These are phyloP conservation scores for Cheilosia impressa DNA, from an alignment of 2,888 invertebrate genomes.

Conservation along the genomic window DNA sequence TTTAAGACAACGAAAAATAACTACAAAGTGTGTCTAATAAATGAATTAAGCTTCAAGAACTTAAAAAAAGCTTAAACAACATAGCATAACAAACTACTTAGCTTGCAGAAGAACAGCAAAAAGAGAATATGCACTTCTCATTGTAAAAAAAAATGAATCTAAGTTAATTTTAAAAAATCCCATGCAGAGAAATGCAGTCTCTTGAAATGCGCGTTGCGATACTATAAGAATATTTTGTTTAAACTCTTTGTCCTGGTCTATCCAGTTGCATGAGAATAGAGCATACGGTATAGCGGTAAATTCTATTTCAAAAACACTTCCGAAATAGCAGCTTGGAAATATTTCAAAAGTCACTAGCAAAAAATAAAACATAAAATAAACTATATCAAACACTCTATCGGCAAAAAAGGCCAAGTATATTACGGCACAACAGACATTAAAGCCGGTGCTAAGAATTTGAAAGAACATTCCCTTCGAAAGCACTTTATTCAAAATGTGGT, in stretches of 20 bases:
- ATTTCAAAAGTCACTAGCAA: slow-evolving; percentile 75
- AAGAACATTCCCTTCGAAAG: slow-evolving; percentile 75
- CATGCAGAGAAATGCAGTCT: slow-evolving; percentile 31
- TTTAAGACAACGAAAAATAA: too few relatives aligned
- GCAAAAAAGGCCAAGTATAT: slow-evolving; percentile 74
- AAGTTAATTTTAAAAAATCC: slow-evolving; percentile 60
- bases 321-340: slow-evolving; percentile 61
- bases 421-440: slow-evolving; percentile 75
- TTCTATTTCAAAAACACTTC: slow-evolving; percentile 34
- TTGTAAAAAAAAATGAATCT: slow-evolving; percentile 55
- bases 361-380: slow-evolving; percentile 69
- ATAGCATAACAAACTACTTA: background rate
- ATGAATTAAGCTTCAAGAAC: too few relatives aligned
- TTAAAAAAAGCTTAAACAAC: too few relatives aligned
- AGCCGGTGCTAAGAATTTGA: slow-evolving; percentile 76
- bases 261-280: slow-evolving; percentile 59
- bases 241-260: slow-evolving; percentile 36
- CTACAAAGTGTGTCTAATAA: too few relatives aligned
- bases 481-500: slow-evolving; percentile 52
- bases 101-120: slow-evolving; percentile 49
- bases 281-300: slow-evolving; percentile 59
- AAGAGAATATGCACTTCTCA: slow-evolving; percentile 56
- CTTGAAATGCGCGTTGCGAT: slow-evolving; percentile 36
- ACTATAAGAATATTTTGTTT: slow-evolving; percentile 54
- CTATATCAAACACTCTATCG: slow-evolving; percentile 35